Conservation (phyloP, 1,140 invertebrate species). For the Manduca sexta region DNA sequence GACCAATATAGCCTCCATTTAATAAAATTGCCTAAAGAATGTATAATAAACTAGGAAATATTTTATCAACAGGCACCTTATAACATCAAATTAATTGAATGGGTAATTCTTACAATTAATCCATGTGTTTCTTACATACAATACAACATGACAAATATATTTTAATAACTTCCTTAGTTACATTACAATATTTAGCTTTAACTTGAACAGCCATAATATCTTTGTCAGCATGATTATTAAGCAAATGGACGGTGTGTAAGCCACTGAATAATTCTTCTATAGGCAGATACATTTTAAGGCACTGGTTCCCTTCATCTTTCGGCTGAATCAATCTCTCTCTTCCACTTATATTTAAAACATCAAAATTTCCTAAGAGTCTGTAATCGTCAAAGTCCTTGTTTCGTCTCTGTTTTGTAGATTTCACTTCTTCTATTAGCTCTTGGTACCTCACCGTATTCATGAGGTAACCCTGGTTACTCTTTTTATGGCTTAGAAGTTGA, state of each 20-base stretch:
- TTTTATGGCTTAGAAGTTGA: constrained; percentile 37
- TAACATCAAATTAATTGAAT: too few species aligned
- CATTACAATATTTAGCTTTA: constrained; percentile 56
- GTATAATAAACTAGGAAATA: too few species aligned
- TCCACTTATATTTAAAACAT: constrained; percentile 35
- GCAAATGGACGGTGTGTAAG: constrained; percentile 51
- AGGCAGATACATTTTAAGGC: constrained; percentile 45
- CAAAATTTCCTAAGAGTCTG: constrained; percentile 46
- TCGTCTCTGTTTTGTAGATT: constrained; percentile 32
- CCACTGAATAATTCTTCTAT: constrained; percentile 44
- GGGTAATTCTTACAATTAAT: constrained; percentile 4
- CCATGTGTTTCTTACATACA: constrained; percentile 24
- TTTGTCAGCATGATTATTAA: constrained; percentile 42
- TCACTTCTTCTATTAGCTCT: constrained; percentile 43
- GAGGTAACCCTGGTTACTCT: constrained; percentile 40
- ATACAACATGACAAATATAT: constrained; percentile 46
- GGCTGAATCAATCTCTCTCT: constrained; percentile 40
- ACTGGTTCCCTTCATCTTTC: constrained; percentile 20
- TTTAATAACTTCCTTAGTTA: constrained; percentile 52
- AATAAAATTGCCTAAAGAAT: too few species aligned
- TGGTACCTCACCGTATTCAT: constrained; percentile 32
- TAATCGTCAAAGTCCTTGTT: constrained; percentile 44
- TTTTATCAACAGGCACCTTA: too few species aligned
- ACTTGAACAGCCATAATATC: constrained; percentile 38
- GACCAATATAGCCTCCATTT: too few species aligned